Percentiles rank a stretch among this genome's conserved stretches.
phyloP scores from a whole-genome alignment of 2,888 invertebrate genomes.

The Acronicta aceris region DNA sequence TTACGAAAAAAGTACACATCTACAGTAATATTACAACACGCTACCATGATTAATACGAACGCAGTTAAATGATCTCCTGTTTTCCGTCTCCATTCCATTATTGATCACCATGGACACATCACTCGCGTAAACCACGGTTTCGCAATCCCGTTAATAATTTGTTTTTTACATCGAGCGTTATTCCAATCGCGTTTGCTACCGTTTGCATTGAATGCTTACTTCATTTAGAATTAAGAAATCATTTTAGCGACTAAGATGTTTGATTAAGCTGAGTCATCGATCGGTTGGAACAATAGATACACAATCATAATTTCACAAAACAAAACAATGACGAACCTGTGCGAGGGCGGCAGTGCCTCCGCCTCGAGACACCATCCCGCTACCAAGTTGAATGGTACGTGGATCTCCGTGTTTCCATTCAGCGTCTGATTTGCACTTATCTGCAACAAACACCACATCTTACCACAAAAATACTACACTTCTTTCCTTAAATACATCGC shows the following conservation, averaged over 20 bases:
- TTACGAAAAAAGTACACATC: background rate
- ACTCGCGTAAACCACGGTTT: constrained; percentile 3
- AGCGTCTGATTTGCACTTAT: constrained; percentile 87
- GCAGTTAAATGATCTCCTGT: constrained; percentile 12
- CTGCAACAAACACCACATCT: constrained; percentile 65
- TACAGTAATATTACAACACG: constrained; percentile 6
- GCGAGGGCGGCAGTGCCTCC: constrained; percentile 92
- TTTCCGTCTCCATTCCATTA: constrained; percentile 14
- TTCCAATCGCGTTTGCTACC: constrained; percentile 4
- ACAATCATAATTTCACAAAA: constrained; percentile 21
- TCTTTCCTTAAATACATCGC: constrained; percentile 20
- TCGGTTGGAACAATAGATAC: constrained; percentile 30
- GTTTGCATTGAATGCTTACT: constrained; percentile 16
- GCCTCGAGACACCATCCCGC: constrained; percentile 99
- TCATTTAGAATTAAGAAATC: constrained; percentile 20
- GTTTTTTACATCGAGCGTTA: background rate
- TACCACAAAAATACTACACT: constrained; percentile 26
- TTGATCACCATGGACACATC: constrained; percentile 3
- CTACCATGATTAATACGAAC: constrained; percentile 26
- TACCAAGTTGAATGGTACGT: constrained; percentile 94
- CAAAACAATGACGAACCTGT: constrained; percentile 79
- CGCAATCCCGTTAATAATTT: background rate
- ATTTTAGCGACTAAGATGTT: constrained; percentile 20
- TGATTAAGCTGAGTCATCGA: constrained; percentile 24
- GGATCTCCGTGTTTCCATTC: constrained; percentile 87